Evolutionary conservation across 92 coral and sea anemone genomes (phyloP), one percentile per base, ranked within the genome.

Genomic region (Pocillopora grandis): DNA sequence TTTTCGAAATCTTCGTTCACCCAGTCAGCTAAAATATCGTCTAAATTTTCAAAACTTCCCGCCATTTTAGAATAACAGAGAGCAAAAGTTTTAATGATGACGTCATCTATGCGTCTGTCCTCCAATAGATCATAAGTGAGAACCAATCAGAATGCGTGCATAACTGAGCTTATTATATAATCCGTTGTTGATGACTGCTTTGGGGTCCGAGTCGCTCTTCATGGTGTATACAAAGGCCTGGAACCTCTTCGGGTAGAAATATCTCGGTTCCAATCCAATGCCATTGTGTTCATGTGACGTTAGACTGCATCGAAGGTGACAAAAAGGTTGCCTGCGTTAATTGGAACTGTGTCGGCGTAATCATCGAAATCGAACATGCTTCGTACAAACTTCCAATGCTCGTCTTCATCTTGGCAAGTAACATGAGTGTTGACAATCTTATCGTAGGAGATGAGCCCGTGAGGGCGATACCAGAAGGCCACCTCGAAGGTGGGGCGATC

Each of bases 281-380:
- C 80, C 58, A 85, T 49, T 36, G 74, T 66, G 66, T 91, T 89
- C 81, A 91, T 67, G n/a, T 61, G 75, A 37, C 23, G 35, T 71
- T 80, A 86, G 2, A 91, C 94, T 21, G 85, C 74, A 16, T 82
- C 42, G 74, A 81, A 85, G 52, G 71, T 71, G 35, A 84, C 23
- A 48, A 88, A 89, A 60, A 89, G 63, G 66, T 91, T 91, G 5
- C 92, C 94, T 1, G 94, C 81, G 88, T 91, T 91, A 60, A 91
- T 91, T 20, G 92, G 90, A 27, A 86, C 85, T 78, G 77, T 71
- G 61, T 91, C 94, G 36, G 89, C 89, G 49, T 88, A 84, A 58
- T 90, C 93, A 31, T 80, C 83, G 48, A 76, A 85, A 18, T 19
- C 92, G 60, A 89, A 89, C 56, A 89, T 85, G 69, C 64, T 89